These are phyloP conservation scores for Caenorhabditis sp. DNA, from an alignment of 2,888 invertebrate genomes.

Conservation along the genomic window DNA sequence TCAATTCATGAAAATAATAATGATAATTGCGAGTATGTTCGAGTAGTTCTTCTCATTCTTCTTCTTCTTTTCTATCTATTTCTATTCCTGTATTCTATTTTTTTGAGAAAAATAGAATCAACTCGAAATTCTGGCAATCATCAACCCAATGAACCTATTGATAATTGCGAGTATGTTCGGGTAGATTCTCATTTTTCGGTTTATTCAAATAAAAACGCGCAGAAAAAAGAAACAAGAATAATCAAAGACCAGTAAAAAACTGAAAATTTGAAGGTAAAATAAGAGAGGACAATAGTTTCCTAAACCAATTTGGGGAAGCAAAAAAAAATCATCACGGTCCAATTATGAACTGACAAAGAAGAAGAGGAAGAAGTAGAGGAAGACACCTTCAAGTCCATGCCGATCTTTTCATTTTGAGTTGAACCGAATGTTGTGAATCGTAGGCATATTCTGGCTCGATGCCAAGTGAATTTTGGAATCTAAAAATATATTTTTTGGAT, in stretches of 20 bases:
- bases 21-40: no score
- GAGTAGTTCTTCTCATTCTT: no score
- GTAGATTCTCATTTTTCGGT: no score
- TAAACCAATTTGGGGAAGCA: not conserved
- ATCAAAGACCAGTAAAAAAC: not conserved
- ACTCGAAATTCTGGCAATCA: no score
- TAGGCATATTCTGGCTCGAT: conserved; percentile 36
- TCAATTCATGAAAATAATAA: no score
- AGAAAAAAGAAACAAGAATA: not conserved
- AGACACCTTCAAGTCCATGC: conserved; percentile 42
- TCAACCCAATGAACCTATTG: no score
- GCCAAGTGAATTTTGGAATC: conserved; percentile 42
- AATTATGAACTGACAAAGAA: not conserved
- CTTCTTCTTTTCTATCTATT: no score
- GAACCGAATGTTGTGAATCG: conserved; percentile 38
- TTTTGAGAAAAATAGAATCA: no score
- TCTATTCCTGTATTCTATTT: no score
- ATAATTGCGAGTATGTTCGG: no score
- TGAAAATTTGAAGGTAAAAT: not conserved
- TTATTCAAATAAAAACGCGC: not conserved
- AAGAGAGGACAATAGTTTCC: not conserved
- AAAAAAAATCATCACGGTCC: not conserved
- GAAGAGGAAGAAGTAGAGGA: not conserved
- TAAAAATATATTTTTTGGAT: conserved; percentile 4
- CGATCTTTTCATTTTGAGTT: conserved; percentile 47